Conservation (phyloP, 2,797 vertebrate genomes). For the Gambusia yucatana region DNA sequence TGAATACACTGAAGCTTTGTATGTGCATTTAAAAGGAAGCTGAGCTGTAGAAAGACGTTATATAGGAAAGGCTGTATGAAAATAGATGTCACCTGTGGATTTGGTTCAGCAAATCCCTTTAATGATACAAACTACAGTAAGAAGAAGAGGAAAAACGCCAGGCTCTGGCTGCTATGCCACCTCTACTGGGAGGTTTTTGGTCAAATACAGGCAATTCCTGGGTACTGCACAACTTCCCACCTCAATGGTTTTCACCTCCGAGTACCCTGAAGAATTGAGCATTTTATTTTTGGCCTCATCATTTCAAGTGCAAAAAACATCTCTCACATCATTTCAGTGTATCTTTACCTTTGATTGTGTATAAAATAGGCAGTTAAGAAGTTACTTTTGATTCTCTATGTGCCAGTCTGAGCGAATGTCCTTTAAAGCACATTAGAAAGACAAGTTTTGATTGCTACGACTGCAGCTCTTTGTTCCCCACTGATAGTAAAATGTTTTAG, state of each 20-base stretch:
- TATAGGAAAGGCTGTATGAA: conserved; percentile 67
- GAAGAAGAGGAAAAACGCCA: conserved; percentile 16
- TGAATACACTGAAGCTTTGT: conserved; percentile 44
- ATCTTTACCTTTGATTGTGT: conserved; percentile 24
- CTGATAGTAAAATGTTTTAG: conserved; percentile 10
- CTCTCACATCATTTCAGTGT: conserved; percentile 18
- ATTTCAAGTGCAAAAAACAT: conserved; percentile 51
- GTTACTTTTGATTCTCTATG: conserved; percentile 11
- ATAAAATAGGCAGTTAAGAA: conserved; percentile 24
- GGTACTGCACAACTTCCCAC: conserved; percentile 7
- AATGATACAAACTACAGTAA: conserved; percentile 60
- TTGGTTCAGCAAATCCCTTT: conserved; percentile 64
- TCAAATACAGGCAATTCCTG: conserved; percentile 29
- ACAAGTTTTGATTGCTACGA: conserved; percentile 14
- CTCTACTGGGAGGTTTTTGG: conserved; percentile 22
- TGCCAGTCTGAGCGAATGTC: conserved; percentile 12
- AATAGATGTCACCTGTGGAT: conserved; percentile 68
- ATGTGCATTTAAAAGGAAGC: conserved; percentile 48
- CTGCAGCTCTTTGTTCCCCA: conserved; percentile 19
- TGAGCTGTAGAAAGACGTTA: conserved; percentile 53
- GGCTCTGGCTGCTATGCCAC: conserved; percentile 28
- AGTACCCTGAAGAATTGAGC: conserved; percentile 46
- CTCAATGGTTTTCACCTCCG: conserved; percentile 4
- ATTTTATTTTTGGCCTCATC: conserved; percentile 45
- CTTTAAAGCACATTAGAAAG: conserved; percentile 14